Evolutionary conservation across 2,797 vertebrate genomes (phyloP).

Genomic region (Urophycis tenuis): DNA sequence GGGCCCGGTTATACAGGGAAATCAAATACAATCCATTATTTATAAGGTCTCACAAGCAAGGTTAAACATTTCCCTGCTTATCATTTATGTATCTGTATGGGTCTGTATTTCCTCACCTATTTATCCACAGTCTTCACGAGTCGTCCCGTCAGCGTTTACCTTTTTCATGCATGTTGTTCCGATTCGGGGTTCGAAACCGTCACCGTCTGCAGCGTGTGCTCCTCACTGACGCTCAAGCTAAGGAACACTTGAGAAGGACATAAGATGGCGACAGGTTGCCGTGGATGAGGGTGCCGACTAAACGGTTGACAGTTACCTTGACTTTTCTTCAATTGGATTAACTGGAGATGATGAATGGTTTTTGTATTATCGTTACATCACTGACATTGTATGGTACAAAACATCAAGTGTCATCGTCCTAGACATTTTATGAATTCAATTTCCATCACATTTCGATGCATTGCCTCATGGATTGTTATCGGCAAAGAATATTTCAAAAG

Average conservation of each 20-base stretch:
- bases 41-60: conserved; percentile 5
- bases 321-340: background rate
- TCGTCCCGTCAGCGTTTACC: background rate
- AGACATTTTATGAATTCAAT: background rate
- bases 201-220: background rate
- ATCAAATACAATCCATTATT: conserved; percentile 6
- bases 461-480: background rate
- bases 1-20: background rate
- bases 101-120: background rate
- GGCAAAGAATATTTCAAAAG: background rate
- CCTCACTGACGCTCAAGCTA: background rate
- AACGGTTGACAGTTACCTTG: background rate
- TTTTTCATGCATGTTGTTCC: too few relatives aligned
- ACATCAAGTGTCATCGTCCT: background rate
- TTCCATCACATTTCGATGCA: background rate
- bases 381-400: background rate
- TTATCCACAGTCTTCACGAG: background rate
- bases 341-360: background rate
- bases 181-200: background rate
- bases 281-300: background rate
- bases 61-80: conserved; percentile 3
- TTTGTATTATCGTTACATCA: background rate
- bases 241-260: background rate
- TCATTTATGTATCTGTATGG: conserved; percentile 1
- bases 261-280: background rate